phyloP scores from a whole-genome alignment of 2,113 vertebrate genomes.

The Uria lomvia region DNA sequence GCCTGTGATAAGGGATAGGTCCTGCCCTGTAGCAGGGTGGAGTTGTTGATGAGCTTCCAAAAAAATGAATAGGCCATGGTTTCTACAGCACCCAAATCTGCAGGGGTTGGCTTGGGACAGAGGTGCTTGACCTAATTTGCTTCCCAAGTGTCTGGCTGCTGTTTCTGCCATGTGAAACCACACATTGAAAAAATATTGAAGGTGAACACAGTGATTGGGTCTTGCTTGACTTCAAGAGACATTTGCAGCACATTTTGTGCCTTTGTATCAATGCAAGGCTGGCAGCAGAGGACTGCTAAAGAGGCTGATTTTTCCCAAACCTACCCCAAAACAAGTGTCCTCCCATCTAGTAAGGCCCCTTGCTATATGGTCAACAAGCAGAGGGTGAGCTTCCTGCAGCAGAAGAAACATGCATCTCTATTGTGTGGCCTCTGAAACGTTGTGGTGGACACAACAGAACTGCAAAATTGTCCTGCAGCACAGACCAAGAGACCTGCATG shows the following conservation, averaged over 20 bases:
- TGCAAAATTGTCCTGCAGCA: neutral
- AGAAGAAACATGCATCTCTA: neutral
- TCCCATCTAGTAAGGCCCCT: neutral
- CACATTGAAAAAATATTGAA: neutral
- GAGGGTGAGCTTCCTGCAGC: neutral
- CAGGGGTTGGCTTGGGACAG: neutral
- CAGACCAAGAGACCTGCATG: neutral
- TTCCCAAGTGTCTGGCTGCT: neutral
- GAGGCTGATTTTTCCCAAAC: neutral
- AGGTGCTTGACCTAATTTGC: neutral
- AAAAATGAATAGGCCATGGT: neutral
- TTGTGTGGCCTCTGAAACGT: neutral
- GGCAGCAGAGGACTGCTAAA: neutral
- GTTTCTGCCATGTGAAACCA: neutral
- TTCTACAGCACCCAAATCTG: neutral
- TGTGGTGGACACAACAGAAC: neutral
- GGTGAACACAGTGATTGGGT: neutral
- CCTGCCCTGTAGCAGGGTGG: neutral
- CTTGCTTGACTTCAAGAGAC: neutral
- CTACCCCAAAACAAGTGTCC: neutral
- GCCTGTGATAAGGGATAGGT: neutral
- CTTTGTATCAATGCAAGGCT: neutral
- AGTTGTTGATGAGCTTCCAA: neutral
- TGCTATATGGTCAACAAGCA: neutral
- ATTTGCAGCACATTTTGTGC: neutral